Conservation (phyloP, 2,113 vertebrate genomes). For the Xiphorhynchus elegans region DNA sequence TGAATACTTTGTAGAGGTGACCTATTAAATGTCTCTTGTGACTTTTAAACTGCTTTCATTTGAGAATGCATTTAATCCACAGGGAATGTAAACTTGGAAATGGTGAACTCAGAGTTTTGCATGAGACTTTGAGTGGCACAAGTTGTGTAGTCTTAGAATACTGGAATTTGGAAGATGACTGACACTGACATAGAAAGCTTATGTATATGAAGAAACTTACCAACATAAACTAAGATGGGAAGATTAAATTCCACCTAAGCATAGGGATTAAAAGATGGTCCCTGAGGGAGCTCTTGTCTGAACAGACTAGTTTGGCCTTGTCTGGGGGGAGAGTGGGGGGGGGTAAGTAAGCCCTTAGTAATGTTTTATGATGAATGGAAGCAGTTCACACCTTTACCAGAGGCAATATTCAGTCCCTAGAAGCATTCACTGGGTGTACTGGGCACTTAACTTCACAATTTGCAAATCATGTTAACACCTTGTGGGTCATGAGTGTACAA, state of each 20-base stretch:
- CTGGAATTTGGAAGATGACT: not conserved
- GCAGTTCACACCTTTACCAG: not conserved
- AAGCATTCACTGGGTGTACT: not conserved
- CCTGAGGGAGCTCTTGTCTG: not conserved
- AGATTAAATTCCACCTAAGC: conserved; percentile 2
- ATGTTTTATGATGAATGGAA: not conserved
- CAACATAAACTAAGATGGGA: not conserved
- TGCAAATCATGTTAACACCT: not conserved
- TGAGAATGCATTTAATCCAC: conserved; percentile 25
- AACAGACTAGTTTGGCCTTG: not conserved
- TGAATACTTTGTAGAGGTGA: conserved; percentile 7
- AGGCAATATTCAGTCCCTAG: not conserved
- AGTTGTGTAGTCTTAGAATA: not conserved
- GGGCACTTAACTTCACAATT: not conserved
- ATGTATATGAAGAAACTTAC: not conserved
- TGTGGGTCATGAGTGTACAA: not conserved
- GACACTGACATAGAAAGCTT: not conserved
- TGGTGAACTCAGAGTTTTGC: not conserved
- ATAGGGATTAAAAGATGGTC: not conserved
- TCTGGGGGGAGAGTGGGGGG: not conserved
- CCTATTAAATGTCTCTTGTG: not conserved
- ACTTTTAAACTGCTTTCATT: conserved; percentile 28
- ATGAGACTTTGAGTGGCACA: not conserved
- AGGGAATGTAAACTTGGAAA: not conserved
- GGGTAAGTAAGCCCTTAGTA: not conserved